Base-by-base conservation (phyloP, 2,797 vertebrate genomes). In the Lepus townsendii region DNA sequence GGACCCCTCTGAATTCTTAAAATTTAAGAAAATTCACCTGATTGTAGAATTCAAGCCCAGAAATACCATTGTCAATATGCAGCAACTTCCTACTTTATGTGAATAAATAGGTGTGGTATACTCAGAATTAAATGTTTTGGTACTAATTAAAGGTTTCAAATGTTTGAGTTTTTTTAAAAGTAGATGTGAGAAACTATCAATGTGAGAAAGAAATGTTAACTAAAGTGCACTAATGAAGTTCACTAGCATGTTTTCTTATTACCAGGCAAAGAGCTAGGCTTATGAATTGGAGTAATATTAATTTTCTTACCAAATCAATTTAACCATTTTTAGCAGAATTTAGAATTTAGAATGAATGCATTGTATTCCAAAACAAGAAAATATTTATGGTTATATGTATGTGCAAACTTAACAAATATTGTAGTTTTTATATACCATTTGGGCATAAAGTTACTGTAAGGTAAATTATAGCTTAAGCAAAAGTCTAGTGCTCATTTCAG, bases 401-500 rank as follows among this genome's bases (percentile, higher is more conserved):
- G 47, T 52, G 9, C 8, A 50, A 50, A 83, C 26, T 42, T 87
- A 78, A 63, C 0, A 93, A 72, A 12, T 83, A 47, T 24, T 80
- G 13, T 54, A 68, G 85, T 75, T 93, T 92, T 65, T 20, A n/a
- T 73, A 57, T 79, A 89, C 27, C 62, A 38, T 94, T 92, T 95
- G 72, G 60, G 32, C 65, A 35, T 82, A 13, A 79, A 77, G 19
- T 83, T 88, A 88, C 27, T 72, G 0, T 80, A 92, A 76, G 35
- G 60, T 17, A 93, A 76, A 76, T 73, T 82, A 4, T 52, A 72
- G n/a, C 65, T 90, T 95, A 91, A 82, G 52, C 9, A 38, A 54
- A 95, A 47, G 32, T 91, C 60, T 83, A 38, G 71, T 57, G 11
- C 47, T 95, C 7, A 47, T 93, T 95, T 94, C 50, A 93, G 38